These are phyloP conservation scores for Pristionchus maxplancki DNA, from an alignment of 2,888 invertebrate genomes.

Conservation along the genomic window DNA sequence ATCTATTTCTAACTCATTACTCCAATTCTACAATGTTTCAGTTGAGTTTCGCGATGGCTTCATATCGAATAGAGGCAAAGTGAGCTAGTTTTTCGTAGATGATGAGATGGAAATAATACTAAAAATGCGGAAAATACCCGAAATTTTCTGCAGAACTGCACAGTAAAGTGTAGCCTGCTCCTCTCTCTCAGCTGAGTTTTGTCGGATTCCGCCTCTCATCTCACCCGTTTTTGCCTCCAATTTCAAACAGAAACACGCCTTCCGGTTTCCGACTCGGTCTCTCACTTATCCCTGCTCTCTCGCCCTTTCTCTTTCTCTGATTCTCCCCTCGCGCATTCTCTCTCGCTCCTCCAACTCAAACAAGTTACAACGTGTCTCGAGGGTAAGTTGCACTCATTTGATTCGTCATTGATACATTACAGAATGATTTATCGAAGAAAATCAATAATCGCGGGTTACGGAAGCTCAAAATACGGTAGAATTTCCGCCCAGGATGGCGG, in stretches of 20 bases:
- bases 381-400: background rate
- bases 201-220: background rate
- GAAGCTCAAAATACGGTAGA: background rate
- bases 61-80: no score
- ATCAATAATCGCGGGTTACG: background rate
- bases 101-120: no score
- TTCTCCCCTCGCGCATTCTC: background rate
- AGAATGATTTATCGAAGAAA: background rate
- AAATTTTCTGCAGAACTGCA: background rate
- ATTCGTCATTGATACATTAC: background rate
- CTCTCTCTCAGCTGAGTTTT: constrained; percentile 23
- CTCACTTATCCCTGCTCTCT: background rate
- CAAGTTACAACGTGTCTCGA: constrained; percentile 4
- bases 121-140: no score
- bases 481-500: background rate
- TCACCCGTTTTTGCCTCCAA: constrained; percentile 1
- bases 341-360: background rate
- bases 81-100: no score
- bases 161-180: background rate
- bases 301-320: background rate
- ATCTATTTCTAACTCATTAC: no score
- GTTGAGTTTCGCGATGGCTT: no score
- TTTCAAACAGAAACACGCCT: constrained; percentile 31
- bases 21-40: no score
- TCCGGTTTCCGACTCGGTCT: constrained; percentile 36